phyloP scores from a whole-genome alignment of 2,113 vertebrate genomes.

The Alaudala cheleensis region DNA sequence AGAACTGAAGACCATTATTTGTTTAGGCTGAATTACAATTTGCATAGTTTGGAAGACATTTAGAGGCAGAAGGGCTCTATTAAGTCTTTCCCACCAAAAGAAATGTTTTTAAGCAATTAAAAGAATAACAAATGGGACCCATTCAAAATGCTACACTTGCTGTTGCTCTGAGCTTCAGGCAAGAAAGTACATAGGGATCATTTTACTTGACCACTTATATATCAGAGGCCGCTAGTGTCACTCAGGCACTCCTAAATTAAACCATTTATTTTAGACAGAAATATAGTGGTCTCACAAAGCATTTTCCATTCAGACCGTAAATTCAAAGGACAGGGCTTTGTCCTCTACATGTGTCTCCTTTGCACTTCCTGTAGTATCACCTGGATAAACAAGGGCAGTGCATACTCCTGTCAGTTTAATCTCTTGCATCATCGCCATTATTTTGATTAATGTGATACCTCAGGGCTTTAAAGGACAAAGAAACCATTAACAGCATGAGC shows the following conservation, averaged over 20 bases:
- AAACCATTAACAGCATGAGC: not conserved
- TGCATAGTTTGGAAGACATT: not conserved
- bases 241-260: not conserved
- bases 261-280: constrained; percentile 5
- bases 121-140: constrained; percentile 24
- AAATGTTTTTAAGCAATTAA: constrained; percentile 41
- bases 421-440: not conserved
- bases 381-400: not conserved
- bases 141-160: not conserved
- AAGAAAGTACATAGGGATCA: not conserved
- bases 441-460: not conserved
- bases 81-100: not conserved
- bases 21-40: not conserved
- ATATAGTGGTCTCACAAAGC: not conserved
- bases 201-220: constrained; percentile 9
- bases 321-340: not conserved
- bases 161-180: not conserved
- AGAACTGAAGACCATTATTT: not conserved
- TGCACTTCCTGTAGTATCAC: not conserved
- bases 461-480: not conserved
- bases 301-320: not conserved
- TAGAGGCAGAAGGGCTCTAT: not conserved
- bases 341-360: not conserved
- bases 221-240: not conserved
- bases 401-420: not conserved